phyloP scores from a whole-genome alignment of 1,140 invertebrate species.

The Zaprionus kolodkinae region DNA sequence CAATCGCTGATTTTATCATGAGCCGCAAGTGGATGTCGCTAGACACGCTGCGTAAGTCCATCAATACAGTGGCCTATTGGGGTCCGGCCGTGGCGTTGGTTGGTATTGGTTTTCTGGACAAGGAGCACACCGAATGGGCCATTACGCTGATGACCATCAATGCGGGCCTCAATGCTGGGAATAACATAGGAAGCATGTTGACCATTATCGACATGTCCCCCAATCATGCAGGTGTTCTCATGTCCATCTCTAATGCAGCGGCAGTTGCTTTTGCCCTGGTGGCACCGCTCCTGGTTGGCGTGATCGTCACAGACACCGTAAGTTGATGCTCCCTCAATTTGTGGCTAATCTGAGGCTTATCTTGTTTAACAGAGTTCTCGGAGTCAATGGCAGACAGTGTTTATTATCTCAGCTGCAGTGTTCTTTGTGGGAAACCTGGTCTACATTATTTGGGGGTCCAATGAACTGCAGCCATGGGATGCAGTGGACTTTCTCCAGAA shows the following conservation, averaged over 20 bases:
- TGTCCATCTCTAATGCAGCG: constrained; percentile 89
- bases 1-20: constrained; percentile 59
- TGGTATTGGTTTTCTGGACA: constrained; percentile 85
- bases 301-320: constrained; percentile 87
- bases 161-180: constrained; percentile 91
- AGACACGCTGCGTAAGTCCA: constrained; percentile 86
- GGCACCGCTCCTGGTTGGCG: constrained; percentile 87
- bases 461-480: constrained; percentile 87
- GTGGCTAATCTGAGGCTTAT: neutral
- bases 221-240: constrained; percentile 89
- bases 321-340: constrained; percentile 4
- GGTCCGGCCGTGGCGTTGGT: constrained; percentile 87
- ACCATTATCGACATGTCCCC: constrained; percentile 90
- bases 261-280: constrained; percentile 89
- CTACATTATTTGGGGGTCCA: constrained; percentile 88
- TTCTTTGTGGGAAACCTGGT: constrained; percentile 88
- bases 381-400: constrained; percentile 89
- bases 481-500: constrained; percentile 67
- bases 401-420: constrained; percentile 88
- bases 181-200: constrained; percentile 88
- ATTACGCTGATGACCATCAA: constrained; percentile 88
- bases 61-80: constrained; percentile 87
- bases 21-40: constrained; percentile 55
- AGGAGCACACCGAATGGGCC: constrained; percentile 83
- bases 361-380: constrained; percentile 83